Conservation (phyloP, 2,797 vertebrate genomes). For the Streptopelia turtur region DNA sequence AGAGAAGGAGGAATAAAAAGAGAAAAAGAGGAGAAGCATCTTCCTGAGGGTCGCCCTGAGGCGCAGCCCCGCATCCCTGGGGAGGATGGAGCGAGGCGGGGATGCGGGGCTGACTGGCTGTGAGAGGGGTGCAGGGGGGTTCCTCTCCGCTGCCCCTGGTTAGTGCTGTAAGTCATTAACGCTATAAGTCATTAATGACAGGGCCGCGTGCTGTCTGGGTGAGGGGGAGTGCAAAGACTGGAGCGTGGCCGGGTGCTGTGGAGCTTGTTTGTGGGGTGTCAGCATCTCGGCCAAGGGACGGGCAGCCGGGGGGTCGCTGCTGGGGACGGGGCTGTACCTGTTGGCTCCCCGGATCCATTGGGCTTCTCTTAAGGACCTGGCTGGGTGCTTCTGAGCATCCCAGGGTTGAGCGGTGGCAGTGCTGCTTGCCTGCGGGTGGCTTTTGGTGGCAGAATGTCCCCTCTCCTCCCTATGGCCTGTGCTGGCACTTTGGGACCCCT, state of each 20-base stretch:
- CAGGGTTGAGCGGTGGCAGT: rapidly evolving
- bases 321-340: neutral
- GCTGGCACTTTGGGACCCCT: neutral
- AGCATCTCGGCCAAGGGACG: rapidly evolving
- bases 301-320: rapidly evolving
- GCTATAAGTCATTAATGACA: too few species aligned
- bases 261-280: neutral
- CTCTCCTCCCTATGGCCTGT: rapidly evolving
- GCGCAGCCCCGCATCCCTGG: rapidly evolving
- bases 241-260: rapidly evolving
- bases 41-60: neutral
- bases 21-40: neutral
- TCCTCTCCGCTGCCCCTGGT: neutral
- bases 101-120: rapidly evolving
- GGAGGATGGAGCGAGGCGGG: neutral
- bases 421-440: neutral
- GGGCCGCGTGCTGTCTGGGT: neutral
- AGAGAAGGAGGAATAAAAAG: neutral
- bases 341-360: rapidly evolving
- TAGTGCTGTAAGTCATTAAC: too few species aligned
- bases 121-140: rapidly evolving
- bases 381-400: neutral
- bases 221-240: neutral
- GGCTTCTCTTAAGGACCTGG: neutral
- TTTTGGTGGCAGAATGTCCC: neutral